Evolutionary conservation across 1,140 invertebrate genomes (phyloP), one percentile per base, ranked within the genome.

Genomic region (Anastrepha ludens): DNA sequence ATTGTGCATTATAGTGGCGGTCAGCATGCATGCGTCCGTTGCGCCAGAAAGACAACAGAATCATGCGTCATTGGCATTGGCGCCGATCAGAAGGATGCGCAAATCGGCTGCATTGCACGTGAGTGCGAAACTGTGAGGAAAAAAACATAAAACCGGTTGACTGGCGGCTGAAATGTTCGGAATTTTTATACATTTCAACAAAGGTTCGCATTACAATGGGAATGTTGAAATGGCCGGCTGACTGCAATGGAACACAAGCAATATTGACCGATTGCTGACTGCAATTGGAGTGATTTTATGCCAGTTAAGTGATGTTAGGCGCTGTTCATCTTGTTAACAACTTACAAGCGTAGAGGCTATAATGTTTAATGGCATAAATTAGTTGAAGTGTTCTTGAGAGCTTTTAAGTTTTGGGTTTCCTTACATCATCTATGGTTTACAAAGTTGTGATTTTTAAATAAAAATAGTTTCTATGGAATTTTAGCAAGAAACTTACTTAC

Each of bases 61-160:
- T 13, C 74, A 55, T 81, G 44, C 74, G 47, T 58, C 47, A 81
- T 81, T 81, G 74, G n/a, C 74, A 81, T 58, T 81, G 74, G 74
- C 74, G 74, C 67, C 67, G 67, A 81, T n/a, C 47, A 29, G 29
- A 67, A 67, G 64, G 20, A 15, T 67, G 64, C 11, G 29, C 64
- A 39, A 67, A 67, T 81, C 47, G 74, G 8, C 20, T 81, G 20
- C 9, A 17, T 81, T 81, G 74, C 74, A 81, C 74, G 74, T 81
- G 74, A 81, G 74, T 9, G 74, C 74, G 44, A 55, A 55, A 9
- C 29, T 17, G n/a, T 15, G 29, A 2, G 47, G 15, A 47, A 81
- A 29, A 81, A 20, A 17, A 58, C 15, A 20, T 15, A 47, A 50
- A 81, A 81, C 74, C 44, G 74, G 74, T 81, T 81, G 20, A 17